Conservation (phyloP, 2,888 invertebrate species). For the Hirtodrosophila cameraria region DNA sequence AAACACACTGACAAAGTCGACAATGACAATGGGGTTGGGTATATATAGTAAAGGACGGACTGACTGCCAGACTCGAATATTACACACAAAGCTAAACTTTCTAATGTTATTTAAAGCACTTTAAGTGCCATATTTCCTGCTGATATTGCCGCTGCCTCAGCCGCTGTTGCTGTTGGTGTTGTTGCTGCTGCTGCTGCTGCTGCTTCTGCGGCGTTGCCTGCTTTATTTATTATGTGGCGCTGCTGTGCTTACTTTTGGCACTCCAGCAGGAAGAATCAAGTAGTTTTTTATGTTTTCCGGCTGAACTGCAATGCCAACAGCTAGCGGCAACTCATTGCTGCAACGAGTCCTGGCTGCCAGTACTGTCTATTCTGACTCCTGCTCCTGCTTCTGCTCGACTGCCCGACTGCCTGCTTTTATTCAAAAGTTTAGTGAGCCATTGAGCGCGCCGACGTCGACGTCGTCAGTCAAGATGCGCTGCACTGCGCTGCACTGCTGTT, state of each 20-base stretch:
- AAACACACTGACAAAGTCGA: conserved; percentile 75
- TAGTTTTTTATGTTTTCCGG: conserved; percentile 81
- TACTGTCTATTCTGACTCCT: conserved; percentile 4
- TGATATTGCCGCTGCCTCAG: too few species aligned
- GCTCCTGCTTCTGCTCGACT: conserved; percentile 16
- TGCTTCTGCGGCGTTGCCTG: conserved; percentile 44
- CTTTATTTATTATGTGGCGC: conserved; percentile 77
- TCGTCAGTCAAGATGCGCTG: conserved; percentile 72
- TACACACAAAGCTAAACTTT: conserved; percentile 62
- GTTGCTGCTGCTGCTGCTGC: conserved; percentile 11
- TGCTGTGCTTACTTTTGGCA: conserved; percentile 77
- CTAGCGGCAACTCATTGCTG: conserved; percentile 58
- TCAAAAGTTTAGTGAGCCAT: conserved; percentile 81
- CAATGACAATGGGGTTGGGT: conserved; percentile 38
- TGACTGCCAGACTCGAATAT: conserved; percentile 26
- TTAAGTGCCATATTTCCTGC: conserved; percentile 79
- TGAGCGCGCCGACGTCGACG: conserved; percentile 64
- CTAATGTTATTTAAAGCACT: conserved; percentile 80
- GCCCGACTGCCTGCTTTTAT: conserved; percentile 66
- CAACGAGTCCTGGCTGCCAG: conserved; percentile 27
- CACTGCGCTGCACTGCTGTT: conserved; percentile 27
- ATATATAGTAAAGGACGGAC: conserved; percentile 7
- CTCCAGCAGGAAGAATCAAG: conserved; percentile 77
- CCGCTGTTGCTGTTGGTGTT: too few species aligned
- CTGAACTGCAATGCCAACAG: conserved; percentile 79